These are phyloP conservation scores for Cosmopolites sordidus DNA, from an alignment of 2,888 invertebrate genomes.

Conservation along the genomic window DNA sequence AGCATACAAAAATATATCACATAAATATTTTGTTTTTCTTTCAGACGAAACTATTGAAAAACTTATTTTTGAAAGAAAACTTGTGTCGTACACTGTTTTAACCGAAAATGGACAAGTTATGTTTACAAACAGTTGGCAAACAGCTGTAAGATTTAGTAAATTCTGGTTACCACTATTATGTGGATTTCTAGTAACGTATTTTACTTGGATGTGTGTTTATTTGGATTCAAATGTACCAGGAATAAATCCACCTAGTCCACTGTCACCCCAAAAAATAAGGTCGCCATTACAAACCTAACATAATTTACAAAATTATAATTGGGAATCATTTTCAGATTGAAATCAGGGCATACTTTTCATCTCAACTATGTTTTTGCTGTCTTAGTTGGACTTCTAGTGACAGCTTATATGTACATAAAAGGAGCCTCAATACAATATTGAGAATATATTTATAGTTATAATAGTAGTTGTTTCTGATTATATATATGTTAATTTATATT, in stretches of 20 bases:
- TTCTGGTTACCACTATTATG: slow-evolving; percentile 46
- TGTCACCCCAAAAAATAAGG: slow-evolving; percentile 53
- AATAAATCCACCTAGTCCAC: slow-evolving; percentile 56
- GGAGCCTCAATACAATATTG: slow-evolving; percentile 35
- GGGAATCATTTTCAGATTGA: slow-evolving; percentile 37
- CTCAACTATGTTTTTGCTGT: slow-evolving; percentile 52
- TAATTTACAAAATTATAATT: neutral
- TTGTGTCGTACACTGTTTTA: slow-evolving; percentile 39
- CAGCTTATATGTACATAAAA: slow-evolving; percentile 45
- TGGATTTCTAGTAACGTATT: slow-evolving; percentile 52
- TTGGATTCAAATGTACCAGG: slow-evolving; percentile 60
- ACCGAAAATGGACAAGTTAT: slow-evolving; percentile 43
- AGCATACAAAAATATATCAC: too few species aligned
- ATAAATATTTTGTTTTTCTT: slow-evolving; percentile 14
- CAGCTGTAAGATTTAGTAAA: slow-evolving; percentile 40
- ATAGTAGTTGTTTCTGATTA: too few species aligned
- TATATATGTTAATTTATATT: too few species aligned
- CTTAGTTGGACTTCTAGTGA: slow-evolving; percentile 49
- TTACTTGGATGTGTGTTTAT: slow-evolving; percentile 58
- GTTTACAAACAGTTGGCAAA: slow-evolving; percentile 42
- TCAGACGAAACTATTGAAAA: slow-evolving; percentile 29
- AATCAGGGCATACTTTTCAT: slow-evolving; percentile 46
- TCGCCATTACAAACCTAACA: slow-evolving; percentile 30
- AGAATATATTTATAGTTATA: neutral
- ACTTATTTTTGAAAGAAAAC: slow-evolving; percentile 37